Evolutionary conservation across 1,140 invertebrate species (phyloP), one percentile per base, ranked within the genome.

Genomic region (Branchinecta lynchi): DNA sequence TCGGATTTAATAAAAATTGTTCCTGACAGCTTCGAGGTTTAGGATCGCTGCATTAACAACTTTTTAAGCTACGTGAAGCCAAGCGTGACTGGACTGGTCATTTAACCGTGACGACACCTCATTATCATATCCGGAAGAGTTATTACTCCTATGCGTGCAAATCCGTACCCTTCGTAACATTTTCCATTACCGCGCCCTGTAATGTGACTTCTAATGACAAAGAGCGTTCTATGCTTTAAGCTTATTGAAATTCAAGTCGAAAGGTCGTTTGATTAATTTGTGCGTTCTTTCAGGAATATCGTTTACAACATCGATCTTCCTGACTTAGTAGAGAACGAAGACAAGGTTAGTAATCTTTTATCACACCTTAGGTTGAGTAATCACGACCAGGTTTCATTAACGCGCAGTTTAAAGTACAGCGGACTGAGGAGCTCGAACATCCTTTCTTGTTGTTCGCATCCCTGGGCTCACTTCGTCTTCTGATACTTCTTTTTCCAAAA

Each of bases 241-340:
- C 32, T 32, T 32, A 32, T 32, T 32, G 32, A 32, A n/a, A 32
- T 32, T 32, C 32, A 32, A 32, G 32, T 32, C 32, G 32, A 32
- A 32, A 32, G 32, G 32, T 32, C 32, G 32, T 32, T 32, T 32
- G 32, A 32, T 32, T 32, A 32, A 32, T 32, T 32, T 32, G 51
- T 12, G 17, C 51, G 12, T 60, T 74, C 72, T 83, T 84, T 71
- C 80, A 87, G 88, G 77, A 89, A 90, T 79, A 82, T 85, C 75
- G 84, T 90, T 73, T 90, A 90, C 79, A 91, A 90, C 79, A 83
- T 90, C 75, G 89, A 86, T 76, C 80, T 90, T 69, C 81, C 82
- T 73, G 85, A 87, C 76, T 81, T 88, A 74, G 81, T 81, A 70
- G 86, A 90, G 77, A 80, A 79, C 74, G 75, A 78, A 45, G 81